These are phyloP conservation scores for Platysternon megacephalum DNA, from an alignment of 2,113 vertebrate species.

Conservation along the genomic window DNA sequence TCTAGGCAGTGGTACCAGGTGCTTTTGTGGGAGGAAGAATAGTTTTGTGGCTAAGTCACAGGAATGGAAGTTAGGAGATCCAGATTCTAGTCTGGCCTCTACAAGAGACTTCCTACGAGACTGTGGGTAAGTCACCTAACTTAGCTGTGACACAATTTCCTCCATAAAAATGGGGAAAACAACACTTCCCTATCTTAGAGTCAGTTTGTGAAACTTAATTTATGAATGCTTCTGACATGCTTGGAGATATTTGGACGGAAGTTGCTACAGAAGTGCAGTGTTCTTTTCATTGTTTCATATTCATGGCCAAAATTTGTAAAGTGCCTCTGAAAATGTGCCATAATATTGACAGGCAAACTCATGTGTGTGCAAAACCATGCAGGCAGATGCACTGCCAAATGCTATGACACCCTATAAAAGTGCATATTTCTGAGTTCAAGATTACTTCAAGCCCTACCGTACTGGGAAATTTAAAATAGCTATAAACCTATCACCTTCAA, in stretches of 20 bases:
- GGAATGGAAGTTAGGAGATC: conserved; percentile 14
- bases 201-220: conserved; percentile 37
- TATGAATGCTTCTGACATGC: background rate
- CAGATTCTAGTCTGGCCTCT: background rate
- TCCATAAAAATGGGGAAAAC: conserved; percentile 23
- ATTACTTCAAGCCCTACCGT: background rate
- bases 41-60: conserved; percentile 49
- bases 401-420: background rate
- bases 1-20: background rate
- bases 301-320: background rate
- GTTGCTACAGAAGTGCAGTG: background rate
- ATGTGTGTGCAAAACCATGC: background rate
- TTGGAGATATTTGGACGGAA: background rate
- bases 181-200: background rate
- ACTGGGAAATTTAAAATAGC: background rate
- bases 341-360: background rate
- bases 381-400: background rate
- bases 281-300: background rate
- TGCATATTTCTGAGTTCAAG: background rate
- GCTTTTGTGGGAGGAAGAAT: background rate
- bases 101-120: conserved; percentile 32
- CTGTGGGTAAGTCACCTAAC: background rate
- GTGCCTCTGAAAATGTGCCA: background rate
- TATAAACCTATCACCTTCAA: background rate
- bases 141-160: background rate